These are phyloP conservation scores for Dastarcus helophoroides DNA, from an alignment of 2,888 invertebrate species.

Conservation along the genomic window DNA sequence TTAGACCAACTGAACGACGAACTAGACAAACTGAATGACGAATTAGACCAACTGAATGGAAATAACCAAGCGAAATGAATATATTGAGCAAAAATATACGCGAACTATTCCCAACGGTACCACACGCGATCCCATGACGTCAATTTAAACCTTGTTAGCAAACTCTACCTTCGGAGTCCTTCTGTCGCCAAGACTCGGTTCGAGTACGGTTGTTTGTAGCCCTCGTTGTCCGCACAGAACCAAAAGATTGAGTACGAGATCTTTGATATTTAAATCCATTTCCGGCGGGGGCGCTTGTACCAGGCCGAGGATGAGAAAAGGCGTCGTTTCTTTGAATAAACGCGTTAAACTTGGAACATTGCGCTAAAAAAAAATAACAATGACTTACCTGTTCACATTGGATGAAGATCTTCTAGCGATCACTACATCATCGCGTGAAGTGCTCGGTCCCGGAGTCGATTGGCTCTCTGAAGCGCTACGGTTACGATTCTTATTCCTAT, in stretches of 20 bases:
- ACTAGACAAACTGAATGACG: too few relatives aligned
- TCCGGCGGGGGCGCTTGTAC: conserved; percentile 34
- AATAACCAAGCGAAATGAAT: too few relatives aligned
- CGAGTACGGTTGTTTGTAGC: conserved; percentile 21
- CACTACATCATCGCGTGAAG: conserved; percentile 14
- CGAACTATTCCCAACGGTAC: not conserved
- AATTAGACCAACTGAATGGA: too few relatives aligned
- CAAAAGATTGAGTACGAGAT: conserved; percentile 33
- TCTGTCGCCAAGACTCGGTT: conserved; percentile 33
- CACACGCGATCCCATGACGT: not conserved
- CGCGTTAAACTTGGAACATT: too few relatives aligned
- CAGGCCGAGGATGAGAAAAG: conserved; percentile 27
- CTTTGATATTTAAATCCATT: conserved; percentile 26
- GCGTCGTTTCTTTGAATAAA: conserved; percentile 9
- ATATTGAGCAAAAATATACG: not conserved
- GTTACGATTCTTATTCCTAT: conserved; percentile 44
- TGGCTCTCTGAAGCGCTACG: conserved; percentile 56
- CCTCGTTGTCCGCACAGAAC: conserved; percentile 30
- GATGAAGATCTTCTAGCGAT: conserved; percentile 15
- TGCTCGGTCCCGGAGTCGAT: conserved; percentile 17
- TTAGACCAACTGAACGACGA: too few relatives aligned
- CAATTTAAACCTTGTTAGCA: too few relatives aligned
- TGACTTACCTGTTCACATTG: conserved; percentile 20
- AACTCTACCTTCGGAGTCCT: conserved; percentile 21
- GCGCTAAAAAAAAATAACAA: conserved; percentile 1